Percentiles rank a stretch among this genome's conserved stretches.
Conservation (phyloP, 92 coral and sea anemone genomes). For the Bergia sp. region DNA sequence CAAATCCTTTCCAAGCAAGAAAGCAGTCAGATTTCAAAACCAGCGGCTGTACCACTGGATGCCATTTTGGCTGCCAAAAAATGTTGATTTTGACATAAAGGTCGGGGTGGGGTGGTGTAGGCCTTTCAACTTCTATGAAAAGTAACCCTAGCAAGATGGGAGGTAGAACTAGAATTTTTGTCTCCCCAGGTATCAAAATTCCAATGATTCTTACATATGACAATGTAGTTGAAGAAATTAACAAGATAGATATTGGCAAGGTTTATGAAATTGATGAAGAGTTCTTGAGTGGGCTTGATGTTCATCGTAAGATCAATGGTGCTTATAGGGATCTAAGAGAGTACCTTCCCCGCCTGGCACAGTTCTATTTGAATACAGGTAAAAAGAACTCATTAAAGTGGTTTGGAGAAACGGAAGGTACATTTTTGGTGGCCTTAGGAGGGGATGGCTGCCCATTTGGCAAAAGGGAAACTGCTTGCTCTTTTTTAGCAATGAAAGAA, state of each 20-base stretch:
- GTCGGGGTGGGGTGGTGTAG: conserved; percentile 21
- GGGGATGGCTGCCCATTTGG: conserved; percentile 15
- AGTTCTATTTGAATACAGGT: too few species aligned
- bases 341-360: too few species aligned
- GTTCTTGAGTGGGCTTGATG: conserved; percentile 10
- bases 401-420: conserved; percentile 20
- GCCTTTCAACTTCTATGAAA: conserved; percentile 61
- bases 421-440: conserved; percentile 6
- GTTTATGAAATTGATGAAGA: conserved; percentile 53
- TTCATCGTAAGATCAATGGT: conserved; percentile 2
- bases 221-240: conserved; percentile 49
- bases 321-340: neutral
- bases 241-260: conserved; percentile 60
- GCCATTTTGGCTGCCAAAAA: neutral
- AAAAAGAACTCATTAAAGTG: neutral
- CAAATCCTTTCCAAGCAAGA: neutral
- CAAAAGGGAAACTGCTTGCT: conserved; percentile 10
- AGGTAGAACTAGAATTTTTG: conserved; percentile 50
- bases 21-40: conserved; percentile 7
- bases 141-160: conserved; percentile 38
- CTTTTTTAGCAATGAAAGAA: neutral
- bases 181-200: conserved; percentile 58
- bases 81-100: neutral
- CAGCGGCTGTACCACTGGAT: conserved; percentile 5
- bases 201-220: conserved; percentile 61